Conservation (phyloP, 30 jellyfish, hydroid and myxozoan genomes). For the Sanderia malayensis region DNA sequence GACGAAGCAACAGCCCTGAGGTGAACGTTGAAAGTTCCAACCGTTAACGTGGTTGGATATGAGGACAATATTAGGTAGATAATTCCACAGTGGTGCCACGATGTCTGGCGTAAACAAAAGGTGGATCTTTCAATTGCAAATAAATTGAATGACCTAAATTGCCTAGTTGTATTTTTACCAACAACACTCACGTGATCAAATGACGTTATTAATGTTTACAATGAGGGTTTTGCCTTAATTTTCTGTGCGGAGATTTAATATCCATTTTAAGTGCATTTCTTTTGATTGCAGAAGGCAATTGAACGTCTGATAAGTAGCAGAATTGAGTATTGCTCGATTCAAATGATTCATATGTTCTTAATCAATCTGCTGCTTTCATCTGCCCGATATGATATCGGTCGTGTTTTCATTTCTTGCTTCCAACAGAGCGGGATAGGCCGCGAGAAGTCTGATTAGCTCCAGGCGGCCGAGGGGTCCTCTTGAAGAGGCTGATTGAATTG, state of each 20-base stretch:
- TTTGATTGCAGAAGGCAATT: too few relatives aligned
- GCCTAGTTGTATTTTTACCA: background rate
- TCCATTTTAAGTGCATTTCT: too few relatives aligned
- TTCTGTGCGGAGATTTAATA: too few relatives aligned
- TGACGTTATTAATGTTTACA: background rate
- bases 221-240: too few relatives aligned
- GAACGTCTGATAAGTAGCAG: too few relatives aligned
- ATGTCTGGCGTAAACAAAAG: constrained; percentile 75
- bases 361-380: too few relatives aligned
- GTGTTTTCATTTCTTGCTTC: background rate
- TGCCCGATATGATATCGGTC: constrained; percentile 8
- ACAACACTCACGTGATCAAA: background rate
- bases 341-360: too few relatives aligned
- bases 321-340: too few relatives aligned
- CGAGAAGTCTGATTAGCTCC: background rate
- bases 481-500: too few relatives aligned
- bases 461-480: too few relatives aligned
- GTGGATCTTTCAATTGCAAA: constrained; percentile 54
- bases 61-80: constrained; percentile 51
- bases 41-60: constrained; percentile 46
- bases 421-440: background rate
- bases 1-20: constrained; percentile 23
- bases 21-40: constrained; percentile 55
- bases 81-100: constrained; percentile 90
- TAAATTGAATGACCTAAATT: constrained; percentile 43